Percentiles rank a stretch among this genome's conserved stretches.
These are phyloP conservation scores for Cosmopolites sordidus DNA, from an alignment of 2,888 invertebrate genomes.

Conservation along the genomic window DNA sequence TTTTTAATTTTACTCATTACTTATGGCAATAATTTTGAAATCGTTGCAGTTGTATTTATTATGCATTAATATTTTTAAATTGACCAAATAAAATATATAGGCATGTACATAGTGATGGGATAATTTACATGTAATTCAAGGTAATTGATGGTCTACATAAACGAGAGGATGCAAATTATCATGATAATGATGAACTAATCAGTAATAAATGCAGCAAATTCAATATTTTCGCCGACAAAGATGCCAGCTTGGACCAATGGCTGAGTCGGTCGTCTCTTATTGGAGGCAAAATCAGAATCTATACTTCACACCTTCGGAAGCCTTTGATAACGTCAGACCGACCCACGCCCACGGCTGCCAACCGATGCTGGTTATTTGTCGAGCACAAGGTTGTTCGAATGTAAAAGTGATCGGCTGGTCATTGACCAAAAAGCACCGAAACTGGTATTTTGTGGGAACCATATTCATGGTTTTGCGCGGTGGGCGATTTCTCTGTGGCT, in stretches of 20 bases:
- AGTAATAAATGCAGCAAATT: not conserved
- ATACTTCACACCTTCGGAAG: constrained; percentile 27
- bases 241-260: constrained; percentile 12
- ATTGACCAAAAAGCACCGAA: constrained; percentile 22
- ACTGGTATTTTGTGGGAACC: constrained; percentile 21
- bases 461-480: not conserved
- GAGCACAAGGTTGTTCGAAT: constrained; percentile 13
- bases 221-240: constrained; percentile 18
- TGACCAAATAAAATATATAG: too few relatives aligned
- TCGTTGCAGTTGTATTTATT: too few relatives aligned
- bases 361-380: constrained; percentile 11
- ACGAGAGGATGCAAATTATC: too few relatives aligned
- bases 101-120: not conserved
- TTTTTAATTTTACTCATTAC: too few relatives aligned
- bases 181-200: too few relatives aligned
- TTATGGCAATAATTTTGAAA: too few relatives aligned
- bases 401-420: constrained; percentile 19
- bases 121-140: too few relatives aligned
- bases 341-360: constrained; percentile 15
- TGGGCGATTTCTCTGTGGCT: constrained; percentile 10
- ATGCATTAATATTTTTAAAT: too few relatives aligned
- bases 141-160: too few relatives aligned
- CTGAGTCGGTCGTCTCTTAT: constrained; percentile 16
- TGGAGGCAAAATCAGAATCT: constrained; percentile 27
- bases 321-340: constrained; percentile 23